Percentiles rank a stretch among this genome's conserved stretches.
Evolutionary conservation across 1,140 invertebrate genomes (phyloP).

Genomic region (Lepeophtheirus salmonis): DNA sequence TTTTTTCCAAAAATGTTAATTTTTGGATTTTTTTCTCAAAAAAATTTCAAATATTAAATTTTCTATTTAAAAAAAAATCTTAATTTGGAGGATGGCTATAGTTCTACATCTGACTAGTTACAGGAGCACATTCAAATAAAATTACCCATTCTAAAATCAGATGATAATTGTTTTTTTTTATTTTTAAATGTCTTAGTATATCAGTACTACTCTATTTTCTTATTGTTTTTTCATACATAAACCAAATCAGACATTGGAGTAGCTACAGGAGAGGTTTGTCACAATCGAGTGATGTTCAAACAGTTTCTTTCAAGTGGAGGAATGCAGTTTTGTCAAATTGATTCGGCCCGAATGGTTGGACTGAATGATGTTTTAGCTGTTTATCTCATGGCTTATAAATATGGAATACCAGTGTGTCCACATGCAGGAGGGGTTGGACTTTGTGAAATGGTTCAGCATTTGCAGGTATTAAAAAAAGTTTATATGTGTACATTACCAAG

Average conservation of each 20-base stretch:
- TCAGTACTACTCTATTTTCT: too few species aligned
- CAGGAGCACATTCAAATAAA: too few species aligned
- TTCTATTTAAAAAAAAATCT: too few species aligned
- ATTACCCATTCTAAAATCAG: too few species aligned
- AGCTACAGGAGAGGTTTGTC: slow-evolving; percentile 76
- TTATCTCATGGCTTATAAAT: slow-evolving; percentile 58
- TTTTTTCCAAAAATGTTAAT: too few species aligned
- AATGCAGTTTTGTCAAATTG: slow-evolving; percentile 72
- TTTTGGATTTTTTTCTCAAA: too few species aligned
- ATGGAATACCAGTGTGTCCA: slow-evolving; percentile 68
- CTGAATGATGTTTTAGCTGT: slow-evolving; percentile 70
- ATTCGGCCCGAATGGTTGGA: slow-evolving; percentile 64
- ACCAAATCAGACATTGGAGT: slow-evolving; percentile 59
- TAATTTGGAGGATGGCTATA: too few species aligned
- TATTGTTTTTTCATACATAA: too few species aligned
- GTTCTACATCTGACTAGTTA: too few species aligned
- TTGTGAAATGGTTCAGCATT: slow-evolving; percentile 79
- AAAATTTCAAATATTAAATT: too few species aligned
- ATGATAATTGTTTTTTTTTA: too few species aligned
- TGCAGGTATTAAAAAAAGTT: slow-evolving; percentile 33
- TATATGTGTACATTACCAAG: neutral
- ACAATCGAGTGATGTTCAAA: slow-evolving; percentile 77
- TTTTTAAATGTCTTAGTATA: too few species aligned
- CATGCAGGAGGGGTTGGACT: slow-evolving; percentile 79
- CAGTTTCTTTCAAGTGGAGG: slow-evolving; percentile 60